Conservation (phyloP, 1,140 invertebrate species). For the Psilanteris sp. region DNA sequence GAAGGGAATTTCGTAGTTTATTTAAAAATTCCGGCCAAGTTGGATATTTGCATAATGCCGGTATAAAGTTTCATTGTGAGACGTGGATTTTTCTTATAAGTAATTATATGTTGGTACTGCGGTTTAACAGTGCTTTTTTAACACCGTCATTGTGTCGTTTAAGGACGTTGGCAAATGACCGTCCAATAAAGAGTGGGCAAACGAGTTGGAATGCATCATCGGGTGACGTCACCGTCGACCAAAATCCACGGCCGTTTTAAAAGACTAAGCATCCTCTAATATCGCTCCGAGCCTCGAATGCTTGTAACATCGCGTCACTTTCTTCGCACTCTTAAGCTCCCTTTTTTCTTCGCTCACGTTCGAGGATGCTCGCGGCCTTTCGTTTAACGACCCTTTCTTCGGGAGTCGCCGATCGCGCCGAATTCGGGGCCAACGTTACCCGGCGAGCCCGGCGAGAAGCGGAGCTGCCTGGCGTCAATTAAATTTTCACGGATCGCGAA, state of each 20-base stretch:
- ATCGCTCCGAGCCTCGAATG: conserved; percentile 26
- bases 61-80: conserved; percentile 49
- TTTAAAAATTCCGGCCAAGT: conserved; percentile 18
- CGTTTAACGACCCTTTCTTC: conserved; percentile 22
- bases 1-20: conserved; percentile 30
- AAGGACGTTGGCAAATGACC: conserved; percentile 32
- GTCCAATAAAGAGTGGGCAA: conserved; percentile 52
- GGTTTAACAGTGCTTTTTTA: conserved; percentile 23
- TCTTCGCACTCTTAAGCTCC: conserved; percentile 20
- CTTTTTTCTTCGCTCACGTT: neutral
- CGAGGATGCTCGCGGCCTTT: neutral
- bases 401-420: conserved; percentile 7
- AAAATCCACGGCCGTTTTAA: conserved; percentile 42
- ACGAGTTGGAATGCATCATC: conserved; percentile 52
- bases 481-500: conserved; percentile 58
- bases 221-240: conserved; percentile 31
- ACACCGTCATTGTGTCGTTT: conserved; percentile 41
- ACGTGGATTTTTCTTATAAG: conserved; percentile 18
- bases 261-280: conserved; percentile 52
- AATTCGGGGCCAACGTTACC: too few species aligned
- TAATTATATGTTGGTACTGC: conserved; percentile 40
- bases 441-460: conserved; percentile 35
- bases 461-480: conserved; percentile 51
- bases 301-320: conserved; percentile 42
- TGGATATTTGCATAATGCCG: conserved; percentile 44